These are phyloP conservation scores for Ceraclea dissimilis DNA, from an alignment of 2,888 invertebrate genomes.

Conservation along the genomic window DNA sequence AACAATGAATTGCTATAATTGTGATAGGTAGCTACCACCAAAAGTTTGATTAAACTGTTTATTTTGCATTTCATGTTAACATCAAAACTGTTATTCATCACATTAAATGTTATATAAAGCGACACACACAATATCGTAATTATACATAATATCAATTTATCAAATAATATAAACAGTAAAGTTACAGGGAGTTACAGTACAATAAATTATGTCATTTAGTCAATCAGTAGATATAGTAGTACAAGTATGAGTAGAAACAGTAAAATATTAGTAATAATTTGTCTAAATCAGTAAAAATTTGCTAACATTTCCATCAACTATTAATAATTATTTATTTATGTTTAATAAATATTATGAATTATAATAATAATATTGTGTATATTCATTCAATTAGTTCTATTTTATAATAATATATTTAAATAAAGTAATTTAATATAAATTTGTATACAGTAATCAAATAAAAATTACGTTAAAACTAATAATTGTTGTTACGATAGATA, in stretches of 20 bases:
- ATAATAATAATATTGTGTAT: conserved; percentile 20
- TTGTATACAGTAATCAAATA: conserved; percentile 1
- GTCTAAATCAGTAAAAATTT: conserved; percentile 45
- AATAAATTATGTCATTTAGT: no score
- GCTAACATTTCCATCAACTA: conserved; percentile 28
- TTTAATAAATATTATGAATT: conserved; percentile 18
- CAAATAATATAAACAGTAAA: no score
- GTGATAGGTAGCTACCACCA: conserved; percentile 17
- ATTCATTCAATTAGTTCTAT: conserved; percentile 23
- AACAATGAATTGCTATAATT: conserved; percentile 17
- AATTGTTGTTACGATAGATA: neutral
- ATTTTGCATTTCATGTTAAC: conserved; percentile 27
- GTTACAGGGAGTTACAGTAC: no score
- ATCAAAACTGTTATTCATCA: conserved; percentile 27
- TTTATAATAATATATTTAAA: conserved; percentile 22
- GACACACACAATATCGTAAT: conserved; percentile 26
- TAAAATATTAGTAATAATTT: conserved; percentile 5
- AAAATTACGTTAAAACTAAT: neutral
- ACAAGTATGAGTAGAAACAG: no score
- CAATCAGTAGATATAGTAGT: conserved; percentile 1
- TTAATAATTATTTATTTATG: conserved; percentile 17
- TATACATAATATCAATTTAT: no score
- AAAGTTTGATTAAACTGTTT: conserved; percentile 24
- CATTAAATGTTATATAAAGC: conserved; percentile 26
- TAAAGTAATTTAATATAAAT: conserved; percentile 20